Percentiles rank a stretch among this genome's conserved stretches.
These are phyloP conservation scores for Macrobrachium rosenbergii DNA, from an alignment of 1,140 invertebrate genomes.

Conservation along the genomic window DNA sequence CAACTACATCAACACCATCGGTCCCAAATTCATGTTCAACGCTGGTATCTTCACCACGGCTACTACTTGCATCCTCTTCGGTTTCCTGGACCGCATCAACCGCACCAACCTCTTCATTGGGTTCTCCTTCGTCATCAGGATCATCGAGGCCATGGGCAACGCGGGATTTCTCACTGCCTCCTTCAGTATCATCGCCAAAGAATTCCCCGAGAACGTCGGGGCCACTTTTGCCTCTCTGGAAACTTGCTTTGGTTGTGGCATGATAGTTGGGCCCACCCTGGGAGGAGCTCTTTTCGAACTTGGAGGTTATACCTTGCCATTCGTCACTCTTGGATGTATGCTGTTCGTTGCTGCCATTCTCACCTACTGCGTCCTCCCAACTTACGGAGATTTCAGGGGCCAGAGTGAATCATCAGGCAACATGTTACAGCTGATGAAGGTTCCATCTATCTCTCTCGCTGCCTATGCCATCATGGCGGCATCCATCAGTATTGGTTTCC, in stretches of 20 bases:
- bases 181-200: slow-evolving; percentile 92
- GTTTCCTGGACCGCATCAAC: slow-evolving; percentile 84
- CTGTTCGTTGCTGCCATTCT: slow-evolving; percentile 83
- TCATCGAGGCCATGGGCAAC: slow-evolving; percentile 91
- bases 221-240: slow-evolving; percentile 91
- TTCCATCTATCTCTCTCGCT: slow-evolving; percentile 73
- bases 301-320: slow-evolving; percentile 89
- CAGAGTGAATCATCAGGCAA: slow-evolving; percentile 64
- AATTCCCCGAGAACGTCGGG: slow-evolving; percentile 91
- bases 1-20: slow-evolving; percentile 83
- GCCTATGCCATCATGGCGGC: slow-evolving; percentile 80
- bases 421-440: slow-evolving; percentile 66
- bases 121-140: slow-evolving; percentile 87
- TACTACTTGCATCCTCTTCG: slow-evolving; percentile 71
- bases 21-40: slow-evolving; percentile 90
- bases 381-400: slow-evolving; percentile 70
- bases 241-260: slow-evolving; percentile 89
- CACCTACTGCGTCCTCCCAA: slow-evolving; percentile 81
- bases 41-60: slow-evolving; percentile 88
- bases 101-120: slow-evolving; percentile 86
- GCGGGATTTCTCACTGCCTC: slow-evolving; percentile 92
- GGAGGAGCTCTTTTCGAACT: slow-evolving; percentile 84
- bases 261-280: slow-evolving; percentile 88
- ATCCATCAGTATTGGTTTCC: slow-evolving; percentile 85
- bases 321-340: slow-evolving; percentile 84